Percentiles rank a stretch among this genome's conserved stretches.
phyloP scores from a whole-genome alignment of 2,888 invertebrate genomes.

The Fragum whitleyi region DNA sequence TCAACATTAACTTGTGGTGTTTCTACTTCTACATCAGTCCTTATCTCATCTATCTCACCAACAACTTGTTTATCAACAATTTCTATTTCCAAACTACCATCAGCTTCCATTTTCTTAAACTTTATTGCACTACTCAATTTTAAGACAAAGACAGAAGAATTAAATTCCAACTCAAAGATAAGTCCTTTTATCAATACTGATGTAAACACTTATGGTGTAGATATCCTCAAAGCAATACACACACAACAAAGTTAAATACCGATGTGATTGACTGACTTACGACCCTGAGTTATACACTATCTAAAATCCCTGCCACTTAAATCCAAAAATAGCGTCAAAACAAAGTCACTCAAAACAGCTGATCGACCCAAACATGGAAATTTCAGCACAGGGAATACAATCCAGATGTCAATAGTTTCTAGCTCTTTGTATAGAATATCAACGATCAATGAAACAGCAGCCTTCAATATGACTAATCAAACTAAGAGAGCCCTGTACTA shows the following conservation, averaged over 20 bases:
- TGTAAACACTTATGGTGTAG: too few species aligned
- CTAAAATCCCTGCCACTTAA: neutral
- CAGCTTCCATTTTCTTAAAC: slow-evolving; percentile 10
- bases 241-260: too few species aligned
- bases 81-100: neutral
- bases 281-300: neutral
- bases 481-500: neutral
- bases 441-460: slow-evolving; percentile 19
- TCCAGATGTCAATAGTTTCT: neutral
- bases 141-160: too few species aligned
- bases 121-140: too few species aligned
- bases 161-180: too few species aligned
- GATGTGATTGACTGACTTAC: neutral
- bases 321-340: slow-evolving; percentile 16
- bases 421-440: slow-evolving; percentile 4
- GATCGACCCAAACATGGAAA: slow-evolving; percentile 22
- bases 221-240: too few species aligned
- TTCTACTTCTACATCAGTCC: neutral
- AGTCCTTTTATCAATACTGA: too few species aligned
- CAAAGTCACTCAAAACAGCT: slow-evolving; percentile 8
- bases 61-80: slow-evolving; percentile 6
- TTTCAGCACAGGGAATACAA: neutral
- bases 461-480: slow-evolving; percentile 15
- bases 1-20: neutral
- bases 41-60: neutral